A percentile compares a stretch with the other conserved stretches of the same genome.
phyloP scores from a whole-genome alignment of 2,888 invertebrate genomes.

The Caenorhabditis sp. region DNA sequence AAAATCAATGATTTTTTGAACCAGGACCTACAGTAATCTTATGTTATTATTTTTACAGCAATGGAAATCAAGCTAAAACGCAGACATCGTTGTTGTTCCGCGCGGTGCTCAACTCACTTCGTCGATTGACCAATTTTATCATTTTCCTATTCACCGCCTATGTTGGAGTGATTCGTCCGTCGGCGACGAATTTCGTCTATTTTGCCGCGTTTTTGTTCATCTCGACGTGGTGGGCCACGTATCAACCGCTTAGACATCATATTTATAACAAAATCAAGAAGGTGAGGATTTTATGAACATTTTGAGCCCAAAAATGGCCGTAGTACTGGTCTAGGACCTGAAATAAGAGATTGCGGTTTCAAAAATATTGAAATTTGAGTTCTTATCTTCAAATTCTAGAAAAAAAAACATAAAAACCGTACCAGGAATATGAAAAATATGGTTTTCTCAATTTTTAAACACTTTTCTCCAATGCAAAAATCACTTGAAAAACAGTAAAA shows the following conservation, averaged over 20 bases:
- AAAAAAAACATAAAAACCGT: too few species aligned
- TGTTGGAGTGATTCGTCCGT: slow-evolving; percentile 63
- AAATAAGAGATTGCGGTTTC: too few species aligned
- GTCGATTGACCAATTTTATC: slow-evolving; percentile 59
- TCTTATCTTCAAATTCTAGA: too few species aligned
- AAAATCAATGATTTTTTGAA: too few species aligned
- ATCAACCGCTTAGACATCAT: slow-evolving; percentile 54
- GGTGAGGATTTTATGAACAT: slow-evolving; percentile 7
- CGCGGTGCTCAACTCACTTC: slow-evolving; percentile 46
- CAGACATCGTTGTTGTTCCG: slow-evolving; percentile 20
- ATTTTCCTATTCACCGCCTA: slow-evolving; percentile 58
- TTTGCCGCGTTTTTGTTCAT: slow-evolving; percentile 62
- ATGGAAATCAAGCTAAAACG: slow-evolving; percentile 14
- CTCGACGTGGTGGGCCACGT: slow-evolving; percentile 68
- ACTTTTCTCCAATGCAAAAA: too few species aligned
- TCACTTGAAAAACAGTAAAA: too few species aligned
- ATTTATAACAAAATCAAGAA: slow-evolving; percentile 50
- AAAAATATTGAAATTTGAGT: too few species aligned
- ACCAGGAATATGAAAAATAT: too few species aligned
- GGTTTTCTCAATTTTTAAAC: too few species aligned
- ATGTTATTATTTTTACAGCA: slow-evolving; percentile 5
- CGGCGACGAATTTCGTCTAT: slow-evolving; percentile 59
- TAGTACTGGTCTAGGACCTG: too few species aligned
- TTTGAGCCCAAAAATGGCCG: too few species aligned
- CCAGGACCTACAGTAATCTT: too few species aligned